Conservation (phyloP, 2,113 vertebrate genomes). For the Muscicapa adusta region DNA sequence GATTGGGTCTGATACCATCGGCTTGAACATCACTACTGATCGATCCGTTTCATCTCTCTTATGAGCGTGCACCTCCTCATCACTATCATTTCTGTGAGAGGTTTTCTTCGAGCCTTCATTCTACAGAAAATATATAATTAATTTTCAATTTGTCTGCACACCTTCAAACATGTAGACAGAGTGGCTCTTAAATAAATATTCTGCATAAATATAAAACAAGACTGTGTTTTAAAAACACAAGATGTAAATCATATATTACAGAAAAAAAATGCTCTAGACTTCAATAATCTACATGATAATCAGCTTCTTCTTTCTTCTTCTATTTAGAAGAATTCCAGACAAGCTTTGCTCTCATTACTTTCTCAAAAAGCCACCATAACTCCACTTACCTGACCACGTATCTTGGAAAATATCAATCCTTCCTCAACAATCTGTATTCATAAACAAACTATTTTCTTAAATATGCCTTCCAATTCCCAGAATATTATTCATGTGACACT, state of each 20-base stretch:
- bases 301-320: background rate
- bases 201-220: background rate
- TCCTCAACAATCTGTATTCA: background rate
- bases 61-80: conserved; percentile 75
- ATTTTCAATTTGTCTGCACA: background rate
- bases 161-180: background rate
- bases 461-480: background rate
- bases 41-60: conserved; percentile 84
- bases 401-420: background rate
- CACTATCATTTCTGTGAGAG: conserved; percentile 74
- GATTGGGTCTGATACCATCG: conserved; percentile 89
- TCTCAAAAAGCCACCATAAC: background rate
- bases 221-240: background rate
- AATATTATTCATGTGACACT: background rate
- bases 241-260: background rate
- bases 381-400: background rate
- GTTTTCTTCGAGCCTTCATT: conserved; percentile 79
- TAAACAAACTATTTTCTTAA: background rate
- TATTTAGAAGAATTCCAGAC: background rate
- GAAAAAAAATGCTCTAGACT: background rate
- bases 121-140: conserved; percentile 50
- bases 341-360: background rate
- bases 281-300: background rate
- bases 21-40: conserved; percentile 82
- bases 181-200: background rate